Percentiles rank a stretch among this genome's conserved stretches.
phyloP scores from a whole-genome alignment of 2,888 invertebrate species.

The Anoplius nigerrimus region DNA sequence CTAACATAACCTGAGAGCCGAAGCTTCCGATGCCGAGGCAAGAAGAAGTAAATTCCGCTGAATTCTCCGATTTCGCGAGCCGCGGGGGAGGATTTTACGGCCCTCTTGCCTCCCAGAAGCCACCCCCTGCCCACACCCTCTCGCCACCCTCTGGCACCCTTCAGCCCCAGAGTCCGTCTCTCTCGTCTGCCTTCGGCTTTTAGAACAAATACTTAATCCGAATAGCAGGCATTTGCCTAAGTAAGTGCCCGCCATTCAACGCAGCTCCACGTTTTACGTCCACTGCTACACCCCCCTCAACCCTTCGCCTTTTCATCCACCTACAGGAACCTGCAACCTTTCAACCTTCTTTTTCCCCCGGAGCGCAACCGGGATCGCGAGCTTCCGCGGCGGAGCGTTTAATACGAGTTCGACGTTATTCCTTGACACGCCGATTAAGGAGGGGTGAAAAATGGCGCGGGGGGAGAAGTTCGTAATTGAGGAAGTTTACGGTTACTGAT shows the following conservation, averaged over 20 bases:
- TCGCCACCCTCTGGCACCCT: conserved; percentile 37
- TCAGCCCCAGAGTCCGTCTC: conserved; percentile 30
- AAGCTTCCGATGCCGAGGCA: conserved; percentile 48
- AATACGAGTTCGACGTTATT: conserved; percentile 36
- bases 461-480: too few species aligned
- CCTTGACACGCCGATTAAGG: neutral
- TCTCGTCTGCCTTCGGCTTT: conserved; percentile 65
- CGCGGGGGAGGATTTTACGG: conserved; percentile 62
- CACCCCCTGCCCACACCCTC: conserved; percentile 17
- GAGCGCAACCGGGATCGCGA: neutral
- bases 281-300: conserved; percentile 42
- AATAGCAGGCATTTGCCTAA: conserved; percentile 72
- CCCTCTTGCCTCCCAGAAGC: conserved; percentile 44
- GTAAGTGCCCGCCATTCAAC: conserved; percentile 71
- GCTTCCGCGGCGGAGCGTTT: conserved; percentile 5
- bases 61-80: conserved; percentile 60
- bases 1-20: conserved; percentile 53
- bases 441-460: too few species aligned
- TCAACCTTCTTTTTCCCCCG: conserved; percentile 28
- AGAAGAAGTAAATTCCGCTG: conserved; percentile 63
- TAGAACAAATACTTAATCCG: conserved; percentile 74
- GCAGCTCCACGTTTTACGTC: conserved; percentile 65
- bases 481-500: too few species aligned
- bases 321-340: conserved; percentile 34
- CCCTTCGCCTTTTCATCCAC: conserved; percentile 14